phyloP scores from a whole-genome alignment of 1,140 invertebrate species.

The Drosophila gunungcola region DNA sequence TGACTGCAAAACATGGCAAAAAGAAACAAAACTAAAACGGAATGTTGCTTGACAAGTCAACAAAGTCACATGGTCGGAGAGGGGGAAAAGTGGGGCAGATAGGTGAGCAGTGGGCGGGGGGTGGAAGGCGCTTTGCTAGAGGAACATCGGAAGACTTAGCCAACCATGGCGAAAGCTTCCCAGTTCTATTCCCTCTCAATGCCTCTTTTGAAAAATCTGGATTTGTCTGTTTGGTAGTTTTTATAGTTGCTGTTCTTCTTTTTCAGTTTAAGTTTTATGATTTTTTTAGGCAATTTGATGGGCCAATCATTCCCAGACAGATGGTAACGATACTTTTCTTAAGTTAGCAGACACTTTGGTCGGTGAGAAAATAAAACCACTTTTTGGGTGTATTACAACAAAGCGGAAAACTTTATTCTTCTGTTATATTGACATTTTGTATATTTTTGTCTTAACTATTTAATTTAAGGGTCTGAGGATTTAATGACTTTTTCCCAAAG shows the following conservation, averaged over 20 bases:
- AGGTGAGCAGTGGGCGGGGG: background rate
- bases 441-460: too few relatives aligned
- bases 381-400: too few relatives aligned
- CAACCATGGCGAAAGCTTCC: conserved; percentile 58
- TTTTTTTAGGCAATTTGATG: conserved; percentile 40
- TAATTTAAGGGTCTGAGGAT: too few relatives aligned
- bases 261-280: background rate
- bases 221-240: conserved; percentile 53
- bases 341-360: conserved; percentile 34
- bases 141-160: conserved; percentile 44
- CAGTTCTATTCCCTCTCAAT: conserved; percentile 17
- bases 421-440: too few relatives aligned
- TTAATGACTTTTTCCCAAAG: too few relatives aligned
- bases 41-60: conserved; percentile 75
- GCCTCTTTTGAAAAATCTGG: conserved; percentile 40
- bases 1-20: conserved; percentile 54
- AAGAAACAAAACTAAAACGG: conserved; percentile 62
- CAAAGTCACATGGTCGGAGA: conserved; percentile 33
- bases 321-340: conserved; percentile 38
- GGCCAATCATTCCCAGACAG: conserved; percentile 6
- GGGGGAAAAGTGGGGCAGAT: background rate
- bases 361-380: background rate
- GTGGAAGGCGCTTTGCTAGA: conserved; percentile 14
- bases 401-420: too few relatives aligned
- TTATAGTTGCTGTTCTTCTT: background rate